Conservation (phyloP, 2,797 vertebrate species). For the Spheniscus humboldti region DNA sequence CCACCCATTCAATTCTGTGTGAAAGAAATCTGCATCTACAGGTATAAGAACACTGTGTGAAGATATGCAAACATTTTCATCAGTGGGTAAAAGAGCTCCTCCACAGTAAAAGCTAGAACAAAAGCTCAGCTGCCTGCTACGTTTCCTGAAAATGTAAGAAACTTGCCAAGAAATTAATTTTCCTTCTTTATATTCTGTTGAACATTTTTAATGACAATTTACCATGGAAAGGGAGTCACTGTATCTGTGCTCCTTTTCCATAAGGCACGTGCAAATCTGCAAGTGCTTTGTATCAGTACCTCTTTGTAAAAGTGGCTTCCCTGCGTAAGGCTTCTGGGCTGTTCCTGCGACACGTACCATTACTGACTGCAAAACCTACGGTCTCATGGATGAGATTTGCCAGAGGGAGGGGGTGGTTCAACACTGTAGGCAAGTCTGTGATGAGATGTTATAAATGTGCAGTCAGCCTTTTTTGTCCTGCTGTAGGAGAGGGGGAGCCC, state of each 20-base stretch:
- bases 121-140: background rate
- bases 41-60: background rate
- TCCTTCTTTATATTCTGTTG: background rate
- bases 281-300: background rate
- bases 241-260: background rate
- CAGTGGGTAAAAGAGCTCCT: background rate
- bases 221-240: background rate
- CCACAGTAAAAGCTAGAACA: background rate
- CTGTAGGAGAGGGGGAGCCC: background rate
- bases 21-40: background rate
- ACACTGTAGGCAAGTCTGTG: background rate
- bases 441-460: background rate
- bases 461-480: background rate
- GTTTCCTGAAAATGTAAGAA: background rate
- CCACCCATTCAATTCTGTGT: background rate
- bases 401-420: background rate
- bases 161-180: background rate
- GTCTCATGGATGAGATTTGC: background rate
- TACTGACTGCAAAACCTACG: background rate
- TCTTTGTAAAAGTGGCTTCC: background rate
- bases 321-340: background rate
- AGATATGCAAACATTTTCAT: background rate
- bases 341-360: background rate
- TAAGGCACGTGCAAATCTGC: background rate
- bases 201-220: background rate